Evolutionary conservation across 2,888 invertebrate genomes (phyloP).

Genomic region (Eremobia ochroleuca): DNA sequence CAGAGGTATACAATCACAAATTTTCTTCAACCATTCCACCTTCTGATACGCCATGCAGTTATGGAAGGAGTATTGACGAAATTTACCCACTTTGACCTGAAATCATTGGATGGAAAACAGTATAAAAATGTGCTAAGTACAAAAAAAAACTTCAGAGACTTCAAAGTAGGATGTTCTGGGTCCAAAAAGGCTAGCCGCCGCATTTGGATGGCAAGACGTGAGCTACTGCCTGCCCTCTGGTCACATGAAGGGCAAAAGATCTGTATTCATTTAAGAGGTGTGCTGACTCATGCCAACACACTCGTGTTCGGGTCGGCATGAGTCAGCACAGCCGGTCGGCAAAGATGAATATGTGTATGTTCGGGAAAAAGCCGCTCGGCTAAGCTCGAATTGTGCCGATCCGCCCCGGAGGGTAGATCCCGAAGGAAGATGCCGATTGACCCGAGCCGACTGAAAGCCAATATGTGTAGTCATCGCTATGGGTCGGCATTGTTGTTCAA

Average conservation of each 20-base stretch:
- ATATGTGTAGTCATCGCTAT: not conserved
- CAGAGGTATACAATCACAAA: slow-evolving; percentile 92
- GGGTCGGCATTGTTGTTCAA: not conserved
- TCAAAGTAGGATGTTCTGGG: not conserved
- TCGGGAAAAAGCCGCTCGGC: not conserved
- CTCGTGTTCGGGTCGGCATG: not conserved
- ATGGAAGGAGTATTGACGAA: slow-evolving; percentile 91
- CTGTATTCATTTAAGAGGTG: not conserved
- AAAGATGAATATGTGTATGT: not conserved
- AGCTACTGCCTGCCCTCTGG: not conserved
- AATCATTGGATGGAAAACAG: slow-evolving; percentile 61
- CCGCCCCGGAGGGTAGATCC: not conserved
- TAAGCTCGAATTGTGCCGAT: not conserved
- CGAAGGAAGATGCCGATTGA: not conserved
- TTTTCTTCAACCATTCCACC: slow-evolving; percentile 80
- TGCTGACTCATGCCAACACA: too few relatives aligned
- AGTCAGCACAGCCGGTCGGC: too few relatives aligned
- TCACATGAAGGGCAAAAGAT: not conserved
- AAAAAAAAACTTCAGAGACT: not conserved
- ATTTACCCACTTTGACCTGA: slow-evolving; percentile 78
- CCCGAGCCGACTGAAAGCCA: not conserved
- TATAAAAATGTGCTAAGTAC: not conserved
- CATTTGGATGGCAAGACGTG: not conserved
- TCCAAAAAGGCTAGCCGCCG: not conserved
- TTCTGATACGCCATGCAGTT: slow-evolving; percentile 93